Conservation (phyloP, 2,888 invertebrate species). For the Miltochrista miniata region DNA sequence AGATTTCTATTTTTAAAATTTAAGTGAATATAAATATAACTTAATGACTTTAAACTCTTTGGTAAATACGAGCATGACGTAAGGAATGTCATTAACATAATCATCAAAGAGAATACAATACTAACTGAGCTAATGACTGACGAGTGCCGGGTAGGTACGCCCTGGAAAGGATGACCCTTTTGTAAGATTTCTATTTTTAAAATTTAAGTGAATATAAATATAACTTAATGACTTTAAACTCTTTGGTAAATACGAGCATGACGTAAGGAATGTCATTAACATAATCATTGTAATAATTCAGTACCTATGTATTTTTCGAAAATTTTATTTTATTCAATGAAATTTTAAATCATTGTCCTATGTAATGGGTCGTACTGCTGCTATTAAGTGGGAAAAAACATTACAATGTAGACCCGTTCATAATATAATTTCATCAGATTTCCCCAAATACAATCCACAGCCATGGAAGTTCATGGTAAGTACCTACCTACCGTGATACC, state of each 20-base stretch:
- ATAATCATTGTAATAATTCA: not conserved
- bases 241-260: no score
- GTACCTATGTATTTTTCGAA: constrained; percentile 6
- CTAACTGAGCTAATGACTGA: no score
- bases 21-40: no score
- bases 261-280: not conserved
- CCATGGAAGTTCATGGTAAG: constrained; percentile 83
- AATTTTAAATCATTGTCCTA: constrained; percentile 18
- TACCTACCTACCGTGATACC: constrained; percentile 38
- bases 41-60: no score
- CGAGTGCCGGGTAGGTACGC: no score
- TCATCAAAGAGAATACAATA: no score
- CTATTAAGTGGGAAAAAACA: constrained; percentile 79
- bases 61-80: not conserved
- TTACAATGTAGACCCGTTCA: constrained; percentile 70
- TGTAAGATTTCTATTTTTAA: no score
- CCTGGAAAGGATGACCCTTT: no score
- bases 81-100: not conserved
- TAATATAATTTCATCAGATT: constrained; percentile 83
- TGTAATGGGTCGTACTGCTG: constrained; percentile 61
- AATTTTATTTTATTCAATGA: constrained; percentile 19
- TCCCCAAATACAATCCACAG: constrained; percentile 73
- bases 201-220: no score
- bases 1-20: no score
- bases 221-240: no score